Percentiles rank a stretch among this genome's conserved stretches.
These are phyloP conservation scores for Lysandra bellargus DNA, from an alignment of 2,888 invertebrate genomes.

Conservation along the genomic window DNA sequence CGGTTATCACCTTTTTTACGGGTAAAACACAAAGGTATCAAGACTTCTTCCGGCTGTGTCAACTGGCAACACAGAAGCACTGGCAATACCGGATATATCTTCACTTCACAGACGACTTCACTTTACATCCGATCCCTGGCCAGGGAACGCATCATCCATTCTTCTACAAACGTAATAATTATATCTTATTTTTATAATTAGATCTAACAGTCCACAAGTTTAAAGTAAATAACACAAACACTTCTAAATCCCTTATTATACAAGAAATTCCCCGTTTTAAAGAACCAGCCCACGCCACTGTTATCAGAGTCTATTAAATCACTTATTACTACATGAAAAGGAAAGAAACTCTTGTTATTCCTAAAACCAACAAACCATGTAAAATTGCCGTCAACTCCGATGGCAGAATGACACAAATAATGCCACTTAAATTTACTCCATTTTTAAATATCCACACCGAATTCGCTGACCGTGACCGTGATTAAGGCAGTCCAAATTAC, in stretches of 20 bases:
- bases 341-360: not conserved
- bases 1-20: no score
- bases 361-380: constrained; percentile 20
- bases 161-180: no score
- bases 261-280: not conserved
- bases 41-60: no score
- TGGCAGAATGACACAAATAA: constrained; percentile 16
- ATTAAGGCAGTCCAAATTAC: constrained; percentile 22
- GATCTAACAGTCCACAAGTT: no score
- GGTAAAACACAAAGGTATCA: no score
- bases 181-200: no score
- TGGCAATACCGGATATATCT: no score
- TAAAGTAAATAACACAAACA: no score
- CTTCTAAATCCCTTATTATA: not conserved
- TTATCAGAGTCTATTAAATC: not conserved
- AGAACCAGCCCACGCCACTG: not conserved
- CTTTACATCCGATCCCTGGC: no score
- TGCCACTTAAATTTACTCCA: constrained; percentile 28
- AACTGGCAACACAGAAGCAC: no score
- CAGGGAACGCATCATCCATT: no score
- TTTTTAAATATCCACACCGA: constrained; percentile 27
- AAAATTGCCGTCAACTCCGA: constrained; percentile 19
- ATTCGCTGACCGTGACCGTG: constrained; percentile 20
- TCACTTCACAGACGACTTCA: no score
- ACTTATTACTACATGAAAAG: not conserved